Conservation (phyloP, 2,888 invertebrate species). For the Acleris emargana region DNA sequence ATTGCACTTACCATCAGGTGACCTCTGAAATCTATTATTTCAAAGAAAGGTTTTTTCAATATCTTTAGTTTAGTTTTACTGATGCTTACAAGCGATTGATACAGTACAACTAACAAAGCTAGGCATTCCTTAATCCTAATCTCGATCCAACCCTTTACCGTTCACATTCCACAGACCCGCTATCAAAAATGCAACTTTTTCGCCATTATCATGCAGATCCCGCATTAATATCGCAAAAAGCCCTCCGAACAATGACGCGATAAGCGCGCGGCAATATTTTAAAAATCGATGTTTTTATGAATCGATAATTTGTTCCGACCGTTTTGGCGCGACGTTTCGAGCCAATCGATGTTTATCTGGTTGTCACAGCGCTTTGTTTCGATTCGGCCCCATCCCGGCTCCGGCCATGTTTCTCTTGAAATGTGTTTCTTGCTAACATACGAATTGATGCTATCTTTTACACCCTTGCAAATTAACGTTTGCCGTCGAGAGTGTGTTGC, state of each 20-base stretch:
- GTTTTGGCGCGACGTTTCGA: conserved; percentile 81
- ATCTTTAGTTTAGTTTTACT: neutral
- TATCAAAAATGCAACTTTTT: conserved; percentile 31
- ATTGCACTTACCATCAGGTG: no score
- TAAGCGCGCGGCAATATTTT: conserved; percentile 75
- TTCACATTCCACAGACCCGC: conserved; percentile 19
- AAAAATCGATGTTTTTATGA: conserved; percentile 83
- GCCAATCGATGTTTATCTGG: conserved; percentile 77
- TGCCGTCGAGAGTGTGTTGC: conserved; percentile 42
- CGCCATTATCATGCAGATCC: conserved; percentile 31
- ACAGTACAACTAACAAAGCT: neutral
- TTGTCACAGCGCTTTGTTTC: conserved; percentile 82
- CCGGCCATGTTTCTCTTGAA: conserved; percentile 80
- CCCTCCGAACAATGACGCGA: conserved; percentile 72
- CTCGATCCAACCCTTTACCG: neutral
- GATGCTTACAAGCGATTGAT: neutral
- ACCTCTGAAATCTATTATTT: no score
- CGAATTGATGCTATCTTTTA: conserved; percentile 73
- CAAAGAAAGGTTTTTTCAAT: neutral
- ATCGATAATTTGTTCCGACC: conserved; percentile 82
- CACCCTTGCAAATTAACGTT: conserved; percentile 62
- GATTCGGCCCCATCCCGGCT: conserved; percentile 70
- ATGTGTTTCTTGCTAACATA: conserved; percentile 83
- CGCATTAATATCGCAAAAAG: conserved; percentile 38
- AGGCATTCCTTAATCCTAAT: neutral